phyloP scores from a whole-genome alignment of 2,113 vertebrate genomes.

The Nerophis ophidion region DNA sequence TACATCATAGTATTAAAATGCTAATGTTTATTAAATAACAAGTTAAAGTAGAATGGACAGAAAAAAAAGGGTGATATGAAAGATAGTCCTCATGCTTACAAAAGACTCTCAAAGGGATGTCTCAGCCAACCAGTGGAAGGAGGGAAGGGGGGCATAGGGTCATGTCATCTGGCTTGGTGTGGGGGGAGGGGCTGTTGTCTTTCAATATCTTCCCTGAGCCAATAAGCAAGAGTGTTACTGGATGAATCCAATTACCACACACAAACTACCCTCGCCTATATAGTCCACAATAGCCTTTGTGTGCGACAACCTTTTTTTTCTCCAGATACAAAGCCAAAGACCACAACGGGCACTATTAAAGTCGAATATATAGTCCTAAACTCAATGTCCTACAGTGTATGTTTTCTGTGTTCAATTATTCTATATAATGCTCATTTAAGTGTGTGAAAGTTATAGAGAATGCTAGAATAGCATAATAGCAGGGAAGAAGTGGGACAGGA shows the following conservation, averaged over 20 bases:
- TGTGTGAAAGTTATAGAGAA: slow-evolving; percentile 10
- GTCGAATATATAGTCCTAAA: too few species aligned
- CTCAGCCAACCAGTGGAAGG: slow-evolving; percentile 11
- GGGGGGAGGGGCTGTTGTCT: slow-evolving; percentile 63
- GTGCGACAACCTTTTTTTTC: slow-evolving; percentile 6
- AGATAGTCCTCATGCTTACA: slow-evolving; percentile 17
- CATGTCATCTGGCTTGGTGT: slow-evolving; percentile 53
- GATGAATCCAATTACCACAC: slow-evolving; percentile 59
- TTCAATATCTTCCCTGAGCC: slow-evolving; percentile 65
- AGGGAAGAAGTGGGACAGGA: too few species aligned
- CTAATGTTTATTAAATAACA: too few species aligned
- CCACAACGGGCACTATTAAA: too few species aligned
- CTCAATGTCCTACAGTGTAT: too few species aligned
- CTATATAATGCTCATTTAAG: not conserved
- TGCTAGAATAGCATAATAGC: too few species aligned
- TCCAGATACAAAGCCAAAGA: not conserved
- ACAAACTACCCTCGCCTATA: slow-evolving; percentile 17
- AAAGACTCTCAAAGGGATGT: slow-evolving; percentile 10
- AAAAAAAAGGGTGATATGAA: not conserved
- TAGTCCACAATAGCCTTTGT: slow-evolving; percentile 7
- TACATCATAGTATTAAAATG: too few species aligned
- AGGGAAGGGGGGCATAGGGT: slow-evolving; percentile 40
- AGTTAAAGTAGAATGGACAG: too few species aligned
- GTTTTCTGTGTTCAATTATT: too few species aligned
- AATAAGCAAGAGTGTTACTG: slow-evolving; percentile 61